These are phyloP conservation scores for Patella pellucida DNA, from an alignment of 2,888 invertebrate genomes.

Conservation along the genomic window DNA sequence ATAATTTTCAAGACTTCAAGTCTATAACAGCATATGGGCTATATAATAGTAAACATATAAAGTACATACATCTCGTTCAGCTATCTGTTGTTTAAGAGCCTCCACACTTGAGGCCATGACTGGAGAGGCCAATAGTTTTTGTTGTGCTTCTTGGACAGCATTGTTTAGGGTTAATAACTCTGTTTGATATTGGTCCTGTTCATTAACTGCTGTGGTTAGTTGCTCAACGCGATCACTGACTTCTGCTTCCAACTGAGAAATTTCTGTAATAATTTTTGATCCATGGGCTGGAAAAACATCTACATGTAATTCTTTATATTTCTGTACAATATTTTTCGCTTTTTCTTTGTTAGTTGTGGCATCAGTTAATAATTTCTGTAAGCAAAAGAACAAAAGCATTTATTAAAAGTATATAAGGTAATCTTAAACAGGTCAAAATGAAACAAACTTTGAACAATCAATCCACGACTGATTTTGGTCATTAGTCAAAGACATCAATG, in stretches of 20 bases:
- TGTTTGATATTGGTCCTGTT: constrained; percentile 57
- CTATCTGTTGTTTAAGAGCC: constrained; percentile 59
- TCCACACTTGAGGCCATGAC: constrained; percentile 56
- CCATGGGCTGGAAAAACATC: constrained; percentile 24
- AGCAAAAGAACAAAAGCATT: constrained; percentile 3
- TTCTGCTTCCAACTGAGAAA: constrained; percentile 52
- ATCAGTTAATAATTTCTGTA: constrained; percentile 58
- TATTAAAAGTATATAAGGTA: no score
- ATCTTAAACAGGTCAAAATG: no score
- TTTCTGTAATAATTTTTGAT: constrained; percentile 49
- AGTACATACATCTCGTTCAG: constrained; percentile 59
- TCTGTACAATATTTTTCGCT: constrained; percentile 30
- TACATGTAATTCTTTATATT: constrained; percentile 13
- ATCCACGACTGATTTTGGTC: not conserved
- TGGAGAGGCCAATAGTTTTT: constrained; percentile 52
- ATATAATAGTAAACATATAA: not conserved
- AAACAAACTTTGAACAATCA: not conserved
- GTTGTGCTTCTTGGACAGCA: constrained; percentile 57
- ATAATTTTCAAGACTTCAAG: no score
- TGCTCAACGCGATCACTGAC: constrained; percentile 49
- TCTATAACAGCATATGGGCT: no score
- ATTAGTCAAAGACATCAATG: no score
- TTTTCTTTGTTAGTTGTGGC: constrained; percentile 54
- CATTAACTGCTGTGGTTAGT: constrained; percentile 47
- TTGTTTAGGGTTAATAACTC: constrained; percentile 52